Evolutionary conservation across 2,888 invertebrate genomes (phyloP), one percentile per base, ranked within the genome.

Genomic region (Cremastinae sp.): DNA sequence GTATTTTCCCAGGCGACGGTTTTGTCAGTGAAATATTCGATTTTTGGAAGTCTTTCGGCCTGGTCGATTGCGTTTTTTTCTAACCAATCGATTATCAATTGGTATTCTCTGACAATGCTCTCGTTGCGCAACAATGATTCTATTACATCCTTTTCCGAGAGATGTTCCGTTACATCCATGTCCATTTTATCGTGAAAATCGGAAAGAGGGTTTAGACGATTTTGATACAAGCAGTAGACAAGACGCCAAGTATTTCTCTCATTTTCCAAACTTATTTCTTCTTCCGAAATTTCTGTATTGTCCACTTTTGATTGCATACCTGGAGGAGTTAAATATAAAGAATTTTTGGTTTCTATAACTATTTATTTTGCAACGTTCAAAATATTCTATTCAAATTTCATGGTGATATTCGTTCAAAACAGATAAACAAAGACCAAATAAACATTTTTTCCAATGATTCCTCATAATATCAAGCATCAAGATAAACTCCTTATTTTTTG

Each of bases 1-100:
- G 97, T 97, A 87, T 98, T 97, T 88, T 97, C 96, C 97, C 97
- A 97, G 35, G 96, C 95, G 53, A 96, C 93, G 64, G 95, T 94
- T 83, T 92, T 92, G 88, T 97, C 97, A 35, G 96, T 94, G 86
- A 95, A 96, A 84, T 95, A 94, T 70, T 94, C 92, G 9, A 94
- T 91, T 73, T 92, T 90, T 41, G 90, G 90, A 69, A 88, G 80
- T 85, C 84, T 84, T 65, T 88, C 84, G 2, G 90, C 89, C 43
- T 91, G 90, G 79, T 94, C 94, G 5, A 92, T 90, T 14, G 96
- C 95, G 87, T 95, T 95, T 43, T 94, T 93, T 90, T 98, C 98
- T 64, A 98, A 89, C 98, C 98, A 98, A 89, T 98, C 98, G 20
- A 98, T 94, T 45, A 98, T 93, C 56, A 97, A 88, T 89, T 98